These are phyloP conservation scores for Phymorhynchus buccinoides DNA, from an alignment of 1,140 invertebrate species.

Conservation along the genomic window DNA sequence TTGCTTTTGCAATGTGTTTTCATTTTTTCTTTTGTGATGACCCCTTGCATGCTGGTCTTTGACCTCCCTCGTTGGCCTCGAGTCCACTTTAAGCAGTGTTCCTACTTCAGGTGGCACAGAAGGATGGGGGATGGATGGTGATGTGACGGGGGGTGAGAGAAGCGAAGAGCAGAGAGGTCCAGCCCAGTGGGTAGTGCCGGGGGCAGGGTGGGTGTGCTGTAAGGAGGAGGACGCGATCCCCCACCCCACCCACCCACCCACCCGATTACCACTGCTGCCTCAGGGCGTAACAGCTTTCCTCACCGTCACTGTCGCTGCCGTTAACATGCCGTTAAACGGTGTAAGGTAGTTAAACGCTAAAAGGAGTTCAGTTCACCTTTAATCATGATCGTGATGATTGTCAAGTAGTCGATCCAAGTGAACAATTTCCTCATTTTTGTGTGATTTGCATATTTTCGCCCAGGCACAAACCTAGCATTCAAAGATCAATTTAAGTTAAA, in stretches of 20 bases:
- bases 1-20: background rate
- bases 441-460: background rate
- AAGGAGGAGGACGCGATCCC: background rate
- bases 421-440: no score
- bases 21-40: background rate
- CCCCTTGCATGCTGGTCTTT: no score
- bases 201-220: background rate
- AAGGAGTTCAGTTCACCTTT: no score
- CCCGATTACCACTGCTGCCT: background rate
- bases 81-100: background rate
- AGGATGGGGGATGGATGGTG: background rate
- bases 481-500: no score
- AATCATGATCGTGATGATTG: no score
- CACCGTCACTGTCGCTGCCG: background rate
- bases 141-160: background rate
- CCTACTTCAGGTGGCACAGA: background rate
- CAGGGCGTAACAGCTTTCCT: background rate
- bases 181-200: background rate
- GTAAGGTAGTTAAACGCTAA: background rate
- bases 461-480: background rate
- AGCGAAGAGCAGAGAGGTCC: no score
- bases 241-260: no score
- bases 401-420: no score
- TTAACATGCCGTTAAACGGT: slow-evolving; percentile 7
- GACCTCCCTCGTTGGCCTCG: no score